phyloP scores from a whole-genome alignment of 2,888 invertebrate genomes.

The Hyalella azteca region DNA sequence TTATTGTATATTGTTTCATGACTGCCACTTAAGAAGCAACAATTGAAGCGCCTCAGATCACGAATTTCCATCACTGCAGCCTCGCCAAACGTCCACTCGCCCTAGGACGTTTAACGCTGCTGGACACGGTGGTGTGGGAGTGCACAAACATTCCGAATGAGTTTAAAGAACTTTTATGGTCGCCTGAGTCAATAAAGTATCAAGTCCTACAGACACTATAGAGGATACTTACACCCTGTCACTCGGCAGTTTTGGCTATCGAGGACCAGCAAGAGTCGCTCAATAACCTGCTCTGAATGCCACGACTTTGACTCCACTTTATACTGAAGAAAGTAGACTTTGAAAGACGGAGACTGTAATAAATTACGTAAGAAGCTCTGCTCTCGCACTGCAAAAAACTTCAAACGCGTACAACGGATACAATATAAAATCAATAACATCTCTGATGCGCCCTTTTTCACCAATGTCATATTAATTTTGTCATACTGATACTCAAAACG shows the following conservation, averaged over 20 bases:
- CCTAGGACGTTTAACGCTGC: background rate
- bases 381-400: too few relatives aligned
- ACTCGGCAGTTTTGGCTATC: background rate
- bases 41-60: background rate
- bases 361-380: too few relatives aligned
- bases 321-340: too few relatives aligned
- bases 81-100: too few relatives aligned
- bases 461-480: too few relatives aligned
- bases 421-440: too few relatives aligned
- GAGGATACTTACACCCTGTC: background rate
- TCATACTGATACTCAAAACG: too few relatives aligned
- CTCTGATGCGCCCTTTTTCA: too few relatives aligned
- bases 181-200: constrained; percentile 12
- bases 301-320: too few relatives aligned
- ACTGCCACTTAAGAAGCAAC: background rate
- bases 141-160: background rate
- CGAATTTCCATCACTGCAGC: background rate
- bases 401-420: too few relatives aligned
- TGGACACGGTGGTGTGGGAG: background rate
- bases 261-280: background rate
- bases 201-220: background rate
- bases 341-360: too few relatives aligned
- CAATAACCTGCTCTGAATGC: too few relatives aligned
- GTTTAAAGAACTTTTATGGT: constrained; percentile 3
- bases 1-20: constrained; percentile 1